Evolutionary conservation across 2,888 invertebrate species (phyloP).

Genomic region (Drepanosiphum platanoidis): DNA sequence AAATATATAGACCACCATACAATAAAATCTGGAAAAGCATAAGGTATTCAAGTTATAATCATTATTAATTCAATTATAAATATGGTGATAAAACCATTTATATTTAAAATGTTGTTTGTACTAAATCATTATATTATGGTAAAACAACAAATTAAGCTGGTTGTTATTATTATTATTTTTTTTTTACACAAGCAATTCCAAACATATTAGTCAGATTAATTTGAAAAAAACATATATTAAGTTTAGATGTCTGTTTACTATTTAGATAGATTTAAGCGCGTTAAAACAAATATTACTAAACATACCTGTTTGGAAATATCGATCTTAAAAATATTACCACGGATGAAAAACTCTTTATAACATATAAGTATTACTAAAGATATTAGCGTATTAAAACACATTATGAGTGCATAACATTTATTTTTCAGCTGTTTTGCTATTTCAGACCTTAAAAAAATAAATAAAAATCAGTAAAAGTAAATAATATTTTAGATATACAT

Average conservation of each 20-base stretch:
- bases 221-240: not conserved
- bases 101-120: not conserved
- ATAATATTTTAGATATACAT: not conserved
- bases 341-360: conserved; percentile 18
- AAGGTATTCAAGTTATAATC: not conserved
- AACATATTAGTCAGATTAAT: too few relatives aligned
- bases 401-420: conserved; percentile 50
- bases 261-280: not conserved
- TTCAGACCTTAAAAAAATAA: conserved; percentile 37
- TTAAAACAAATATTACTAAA: not conserved
- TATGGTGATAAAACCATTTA: not conserved
- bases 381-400: conserved; percentile 33
- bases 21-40: conserved; percentile 31
- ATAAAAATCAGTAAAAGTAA: not conserved
- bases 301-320: conserved; percentile 31
- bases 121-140: too few relatives aligned
- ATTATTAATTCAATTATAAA: not conserved
- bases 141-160: too few relatives aligned
- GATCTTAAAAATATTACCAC: not conserved
- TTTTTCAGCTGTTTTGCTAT: conserved; percentile 46
- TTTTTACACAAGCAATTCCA: too few relatives aligned
- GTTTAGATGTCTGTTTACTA: not conserved
- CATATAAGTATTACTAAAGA: conserved; percentile 22
- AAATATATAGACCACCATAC: conserved; percentile 20
- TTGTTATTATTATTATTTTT: too few relatives aligned